Conservation (phyloP, 2,888 invertebrate genomes). For the Ormyrus labotus region DNA sequence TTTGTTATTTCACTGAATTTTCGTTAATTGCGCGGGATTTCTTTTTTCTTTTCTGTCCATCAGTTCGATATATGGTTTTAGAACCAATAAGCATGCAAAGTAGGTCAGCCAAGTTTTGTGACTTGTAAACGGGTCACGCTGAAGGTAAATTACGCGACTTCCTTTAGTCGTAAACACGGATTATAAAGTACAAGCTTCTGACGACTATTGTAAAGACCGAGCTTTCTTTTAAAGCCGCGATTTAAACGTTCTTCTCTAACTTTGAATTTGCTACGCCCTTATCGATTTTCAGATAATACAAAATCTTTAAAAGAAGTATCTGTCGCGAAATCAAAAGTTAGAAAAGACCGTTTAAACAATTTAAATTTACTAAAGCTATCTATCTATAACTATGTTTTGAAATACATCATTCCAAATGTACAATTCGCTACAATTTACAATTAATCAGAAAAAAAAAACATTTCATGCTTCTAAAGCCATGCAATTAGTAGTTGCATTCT, state of each 20-base stretch:
- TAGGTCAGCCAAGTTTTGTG: slow-evolving; percentile 60
- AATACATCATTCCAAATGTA: too few relatives aligned
- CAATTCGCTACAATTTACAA: background rate
- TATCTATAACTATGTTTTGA: background rate
- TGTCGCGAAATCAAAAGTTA: background rate
- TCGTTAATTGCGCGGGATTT: background rate
- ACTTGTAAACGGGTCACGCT: slow-evolving; percentile 55
- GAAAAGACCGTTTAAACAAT: slow-evolving; percentile 12
- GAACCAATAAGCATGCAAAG: slow-evolving; percentile 65
- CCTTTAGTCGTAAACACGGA: background rate
- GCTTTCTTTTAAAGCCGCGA: background rate
- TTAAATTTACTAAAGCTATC: slow-evolving; percentile 3
- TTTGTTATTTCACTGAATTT: background rate
- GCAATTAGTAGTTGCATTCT: slow-evolving; percentile 48
- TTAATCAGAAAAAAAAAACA: slow-evolving; percentile 17
- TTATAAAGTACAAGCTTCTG: background rate
- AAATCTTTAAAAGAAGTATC: too few relatives aligned
- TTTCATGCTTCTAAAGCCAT: slow-evolving; percentile 49
- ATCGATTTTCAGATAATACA: too few relatives aligned
- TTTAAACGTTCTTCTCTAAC: slow-evolving; percentile 7
- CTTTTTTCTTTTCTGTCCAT: slow-evolving; percentile 55
- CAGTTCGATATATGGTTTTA: slow-evolving; percentile 56
- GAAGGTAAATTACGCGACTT: slow-evolving; percentile 56
- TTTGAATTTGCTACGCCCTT: background rate
- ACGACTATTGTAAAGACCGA: too few relatives aligned